Evolutionary conservation across 2,113 vertebrate species (phyloP).

Genomic region (Chroicocephalus ridibundus): DNA sequence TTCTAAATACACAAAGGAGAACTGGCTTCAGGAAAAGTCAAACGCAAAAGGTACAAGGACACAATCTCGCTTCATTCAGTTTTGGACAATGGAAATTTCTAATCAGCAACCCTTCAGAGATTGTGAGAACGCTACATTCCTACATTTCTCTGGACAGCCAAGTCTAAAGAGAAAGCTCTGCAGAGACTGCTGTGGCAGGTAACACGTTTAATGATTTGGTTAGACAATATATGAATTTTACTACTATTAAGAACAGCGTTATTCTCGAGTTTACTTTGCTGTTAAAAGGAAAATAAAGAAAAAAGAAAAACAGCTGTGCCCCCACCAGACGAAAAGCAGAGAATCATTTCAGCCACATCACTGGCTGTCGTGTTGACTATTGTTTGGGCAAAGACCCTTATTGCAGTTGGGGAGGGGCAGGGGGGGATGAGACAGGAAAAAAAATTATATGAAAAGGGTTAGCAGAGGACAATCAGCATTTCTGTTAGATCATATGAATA

Average conservation of each 20-base stretch:
- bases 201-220: neutral
- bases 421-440: neutral
- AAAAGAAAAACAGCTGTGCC: neutral
- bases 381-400: neutral
- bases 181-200: neutral
- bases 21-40: neutral
- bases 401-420: fast-evolving
- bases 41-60: neutral
- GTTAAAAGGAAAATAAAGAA: neutral
- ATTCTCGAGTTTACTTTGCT: neutral
- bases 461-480: neutral
- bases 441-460: neutral
- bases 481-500: neutral
- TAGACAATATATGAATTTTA: neutral
- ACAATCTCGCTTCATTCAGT: neutral
- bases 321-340: neutral
- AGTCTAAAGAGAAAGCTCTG: neutral
- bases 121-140: neutral
- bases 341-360: neutral
- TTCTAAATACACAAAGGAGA: neutral
- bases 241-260: neutral
- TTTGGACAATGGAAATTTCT: neutral
- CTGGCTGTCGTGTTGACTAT: neutral
- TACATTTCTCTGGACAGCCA: neutral
- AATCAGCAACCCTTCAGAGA: neutral